phyloP scores from a whole-genome alignment of 2,888 invertebrate species.

The Cyaniris semiargus region DNA sequence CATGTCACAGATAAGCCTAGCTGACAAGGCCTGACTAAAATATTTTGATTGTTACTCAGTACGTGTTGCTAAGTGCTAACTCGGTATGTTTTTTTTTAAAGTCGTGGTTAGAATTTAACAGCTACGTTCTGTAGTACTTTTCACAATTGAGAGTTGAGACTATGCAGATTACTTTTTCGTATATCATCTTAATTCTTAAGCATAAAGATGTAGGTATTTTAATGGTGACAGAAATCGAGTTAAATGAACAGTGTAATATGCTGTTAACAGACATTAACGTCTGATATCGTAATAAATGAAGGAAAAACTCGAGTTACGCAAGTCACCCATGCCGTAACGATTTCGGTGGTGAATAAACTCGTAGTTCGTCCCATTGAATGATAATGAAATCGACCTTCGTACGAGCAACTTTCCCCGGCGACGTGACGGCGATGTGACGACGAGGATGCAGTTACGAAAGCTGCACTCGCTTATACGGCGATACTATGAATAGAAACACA shows the following conservation, averaged over 20 bases:
- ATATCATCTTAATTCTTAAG: not conserved
- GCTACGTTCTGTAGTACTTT: too few species aligned
- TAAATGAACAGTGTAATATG: not conserved
- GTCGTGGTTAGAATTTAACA: not conserved
- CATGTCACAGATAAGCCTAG: constrained; percentile 11
- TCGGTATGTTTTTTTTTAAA: not conserved
- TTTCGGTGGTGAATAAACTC: constrained; percentile 21
- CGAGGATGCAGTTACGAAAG: constrained; percentile 74
- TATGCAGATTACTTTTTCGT: not conserved
- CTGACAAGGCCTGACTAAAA: constrained; percentile 9
- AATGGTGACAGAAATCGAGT: not conserved
- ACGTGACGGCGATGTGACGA: constrained; percentile 54
- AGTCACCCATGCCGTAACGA: constrained; percentile 2
- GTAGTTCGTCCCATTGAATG: constrained; percentile 29
- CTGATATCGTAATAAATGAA: constrained; percentile 13
- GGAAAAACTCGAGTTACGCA: constrained; percentile 2
- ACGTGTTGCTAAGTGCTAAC: not conserved
- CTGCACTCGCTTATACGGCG: constrained; percentile 67
- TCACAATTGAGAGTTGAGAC: not conserved
- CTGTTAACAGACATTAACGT: constrained; percentile 6
- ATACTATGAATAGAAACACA: constrained; percentile 47
- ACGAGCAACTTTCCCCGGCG: constrained; percentile 71
- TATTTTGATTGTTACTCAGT: constrained; percentile 4
- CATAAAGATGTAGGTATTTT: not conserved
- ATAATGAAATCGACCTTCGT: constrained; percentile 52